These are phyloP conservation scores for Mormyrus hasselquistii DNA, from an alignment of 2,797 vertebrate genomes.

Conservation along the genomic window DNA sequence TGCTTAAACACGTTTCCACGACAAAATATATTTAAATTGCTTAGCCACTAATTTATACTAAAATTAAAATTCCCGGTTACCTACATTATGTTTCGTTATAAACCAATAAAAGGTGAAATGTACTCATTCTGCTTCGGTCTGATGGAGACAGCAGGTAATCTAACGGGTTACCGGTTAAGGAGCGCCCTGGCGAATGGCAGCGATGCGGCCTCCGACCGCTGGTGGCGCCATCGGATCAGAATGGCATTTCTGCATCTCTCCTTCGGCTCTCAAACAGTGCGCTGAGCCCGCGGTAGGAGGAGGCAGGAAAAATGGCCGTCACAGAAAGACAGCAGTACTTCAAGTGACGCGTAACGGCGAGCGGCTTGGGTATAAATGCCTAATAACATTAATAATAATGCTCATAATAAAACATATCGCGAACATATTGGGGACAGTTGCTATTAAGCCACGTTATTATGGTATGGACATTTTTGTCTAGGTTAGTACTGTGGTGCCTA, in stretches of 20 bases:
- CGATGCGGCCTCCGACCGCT: background rate
- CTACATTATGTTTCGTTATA: background rate
- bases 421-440: background rate
- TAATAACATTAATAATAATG: background rate
- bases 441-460: background rate
- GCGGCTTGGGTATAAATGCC: background rate
- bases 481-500: background rate
- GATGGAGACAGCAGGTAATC: background rate
- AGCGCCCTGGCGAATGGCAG: background rate
- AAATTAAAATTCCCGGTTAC: background rate
- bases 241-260: background rate
- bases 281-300: background rate
- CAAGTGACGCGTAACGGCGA: background rate
- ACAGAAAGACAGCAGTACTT: conserved; percentile 14
- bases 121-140: background rate
- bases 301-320: conserved; percentile 28
- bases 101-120: background rate
- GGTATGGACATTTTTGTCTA: background rate
- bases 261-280: background rate
- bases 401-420: background rate
- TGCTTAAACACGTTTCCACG: background rate
- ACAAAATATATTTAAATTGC: background rate
- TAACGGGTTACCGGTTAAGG: background rate
- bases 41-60: background rate
- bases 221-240: background rate